These are phyloP conservation scores for Andinoacara biseriatus DNA, from an alignment of 2,113 vertebrate species.

Conservation along the genomic window DNA sequence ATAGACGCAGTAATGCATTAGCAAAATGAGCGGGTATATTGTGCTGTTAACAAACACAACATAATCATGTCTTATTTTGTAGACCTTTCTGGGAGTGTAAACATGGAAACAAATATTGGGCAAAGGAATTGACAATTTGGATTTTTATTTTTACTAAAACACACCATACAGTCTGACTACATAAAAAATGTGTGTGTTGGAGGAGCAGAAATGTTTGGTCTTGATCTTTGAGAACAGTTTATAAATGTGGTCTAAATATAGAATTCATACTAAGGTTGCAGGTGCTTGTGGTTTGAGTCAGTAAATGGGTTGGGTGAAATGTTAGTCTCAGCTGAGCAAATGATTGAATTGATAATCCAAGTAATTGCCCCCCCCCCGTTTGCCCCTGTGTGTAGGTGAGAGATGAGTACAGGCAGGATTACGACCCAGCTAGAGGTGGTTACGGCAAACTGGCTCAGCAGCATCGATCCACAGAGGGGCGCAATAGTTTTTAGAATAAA, in stretches of 20 bases:
- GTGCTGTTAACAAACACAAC: neutral
- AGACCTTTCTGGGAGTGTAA: neutral
- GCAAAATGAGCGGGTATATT: neutral
- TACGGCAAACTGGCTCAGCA: conserved; percentile 86
- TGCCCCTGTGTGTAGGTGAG: conserved; percentile 76
- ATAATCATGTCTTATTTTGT: conserved; percentile 4
- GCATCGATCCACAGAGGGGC: conserved; percentile 72
- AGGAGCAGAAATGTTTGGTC: neutral
- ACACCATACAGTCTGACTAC: neutral
- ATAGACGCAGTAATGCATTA: neutral
- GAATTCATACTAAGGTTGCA: neutral
- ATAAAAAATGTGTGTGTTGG: neutral
- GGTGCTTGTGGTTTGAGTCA: neutral
- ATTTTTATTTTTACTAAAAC: neutral
- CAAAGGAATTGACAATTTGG: neutral
- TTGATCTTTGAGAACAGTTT: neutral
- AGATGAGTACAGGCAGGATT: conserved; percentile 87
- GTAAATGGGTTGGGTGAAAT: neutral
- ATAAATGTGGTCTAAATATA: too few relatives aligned
- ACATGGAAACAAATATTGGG: neutral
- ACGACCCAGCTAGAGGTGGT: conserved; percentile 87
- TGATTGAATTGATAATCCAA: neutral
- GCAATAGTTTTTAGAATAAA: conserved; percentile 72
- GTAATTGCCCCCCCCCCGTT: neutral
- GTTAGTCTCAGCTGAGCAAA: neutral